Base-by-base conservation (phyloP, 1,140 invertebrate species). In the Ridgeia piscesae region DNA sequence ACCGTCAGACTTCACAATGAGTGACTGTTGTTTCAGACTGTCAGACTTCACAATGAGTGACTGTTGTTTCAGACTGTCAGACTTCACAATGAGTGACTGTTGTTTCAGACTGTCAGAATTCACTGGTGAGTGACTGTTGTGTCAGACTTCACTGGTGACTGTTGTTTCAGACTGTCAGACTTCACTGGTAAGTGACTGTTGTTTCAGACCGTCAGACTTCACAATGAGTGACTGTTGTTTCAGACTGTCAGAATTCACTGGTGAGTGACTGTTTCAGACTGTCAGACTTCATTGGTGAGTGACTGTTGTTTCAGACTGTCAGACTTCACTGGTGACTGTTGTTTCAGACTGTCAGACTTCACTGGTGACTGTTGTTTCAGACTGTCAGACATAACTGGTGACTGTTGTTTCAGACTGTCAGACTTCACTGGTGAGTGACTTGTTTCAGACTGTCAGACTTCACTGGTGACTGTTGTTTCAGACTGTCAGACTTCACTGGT, bases 61-160 rank as follows among this genome's bases (percentile, higher is more conserved):
- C 89, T n/a, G n/a, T 34, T 42, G 89, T 34, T 35, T 6, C 11
- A 27, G 34, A 90, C 34, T 14, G 35, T 34, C 27, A n/a, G 35
- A 35, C 14, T 14, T 17, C 8, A 35, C n/a, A n/a, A n/a, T n/a
- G n/a, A n/a, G 35, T 14, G 89, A 35, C 89, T 31, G 89, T 90
- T 35, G 34, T 34, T 35, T 1, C 11, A 17, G 11, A 35, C 2
- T 17, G 89, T 9, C 35, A 1, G 89, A 17, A 17, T 6, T 90
- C 33, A 1, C 6, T 34, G 35, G n/a, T n/a, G n/a, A n/a, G 34
- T 17, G 89, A 90, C 89, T 90, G 34, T 34, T 90, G 89, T 93
- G 50, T n/a, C 33, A 33, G 89, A 89, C 34, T 93, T 92, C 34
- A 88, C n/a, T 92, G 93, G 93, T 35, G 88, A 48, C 17, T 92